Conservation (phyloP, 2,888 invertebrate genomes). For the Tetranychus truncatus region DNA sequence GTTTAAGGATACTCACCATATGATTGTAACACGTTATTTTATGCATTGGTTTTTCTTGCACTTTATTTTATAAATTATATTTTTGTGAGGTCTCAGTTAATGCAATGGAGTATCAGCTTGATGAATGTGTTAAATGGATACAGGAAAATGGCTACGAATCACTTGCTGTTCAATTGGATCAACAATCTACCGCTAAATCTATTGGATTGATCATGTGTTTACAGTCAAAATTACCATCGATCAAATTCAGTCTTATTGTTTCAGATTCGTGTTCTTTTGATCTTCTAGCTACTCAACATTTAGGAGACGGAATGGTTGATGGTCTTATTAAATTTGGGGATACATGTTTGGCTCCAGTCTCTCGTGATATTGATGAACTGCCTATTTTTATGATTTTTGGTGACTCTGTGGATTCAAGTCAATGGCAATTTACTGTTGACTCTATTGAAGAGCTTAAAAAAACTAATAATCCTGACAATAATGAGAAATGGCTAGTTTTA, state of each 20-base stretch:
- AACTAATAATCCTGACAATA: not conserved
- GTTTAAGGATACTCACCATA: no score
- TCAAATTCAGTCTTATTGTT: not conserved
- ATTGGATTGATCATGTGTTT: not conserved
- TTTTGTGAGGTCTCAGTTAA: not conserved
- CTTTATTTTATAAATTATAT: not conserved
- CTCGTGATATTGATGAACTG: not conserved
- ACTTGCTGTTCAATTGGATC: not conserved
- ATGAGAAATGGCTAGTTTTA: not conserved
- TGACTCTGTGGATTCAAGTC: not conserved
- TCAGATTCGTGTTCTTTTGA: conserved; percentile 8
- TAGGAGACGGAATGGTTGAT: not conserved
- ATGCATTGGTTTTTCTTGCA: not conserved
- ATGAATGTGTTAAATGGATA: not conserved
- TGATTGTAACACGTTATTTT: no score
- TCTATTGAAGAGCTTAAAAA: not conserved
- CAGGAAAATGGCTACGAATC: not conserved
- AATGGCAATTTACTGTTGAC: not conserved
- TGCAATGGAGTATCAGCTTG: not conserved
- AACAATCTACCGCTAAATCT: not conserved
- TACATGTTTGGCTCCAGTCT: not conserved
- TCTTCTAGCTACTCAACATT: not conserved
- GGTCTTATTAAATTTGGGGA: conserved; percentile 1
- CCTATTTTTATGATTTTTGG: conserved; percentile 1
- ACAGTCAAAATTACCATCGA: not conserved